These are phyloP conservation scores for Procambarus virginalis DNA, from an alignment of 1,140 invertebrate species.

Conservation along the genomic window DNA sequence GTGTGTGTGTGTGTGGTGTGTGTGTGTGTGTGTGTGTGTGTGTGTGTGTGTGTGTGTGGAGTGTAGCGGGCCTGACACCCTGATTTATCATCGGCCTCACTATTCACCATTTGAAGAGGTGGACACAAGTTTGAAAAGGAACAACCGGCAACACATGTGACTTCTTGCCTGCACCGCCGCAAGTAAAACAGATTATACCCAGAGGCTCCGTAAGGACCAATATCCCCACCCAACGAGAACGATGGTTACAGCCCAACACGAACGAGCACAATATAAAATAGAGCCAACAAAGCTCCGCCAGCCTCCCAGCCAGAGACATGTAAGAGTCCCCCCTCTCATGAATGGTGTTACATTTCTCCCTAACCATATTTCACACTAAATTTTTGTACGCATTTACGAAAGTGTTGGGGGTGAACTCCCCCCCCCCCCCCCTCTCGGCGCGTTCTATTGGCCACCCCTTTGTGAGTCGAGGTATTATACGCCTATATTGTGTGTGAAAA, in stretches of 20 bases:
- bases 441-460: neutral
- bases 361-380: constrained; percentile 57
- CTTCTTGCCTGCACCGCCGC: too few relatives aligned
- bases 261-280: constrained; percentile 36
- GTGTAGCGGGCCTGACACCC: constrained; percentile 13
- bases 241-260: too few relatives aligned
- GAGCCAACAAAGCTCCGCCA: constrained; percentile 18
- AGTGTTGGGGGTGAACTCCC: constrained; percentile 5
- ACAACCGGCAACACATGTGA: constrained; percentile 20
- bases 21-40: neutral
- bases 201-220: too few relatives aligned
- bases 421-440: neutral
- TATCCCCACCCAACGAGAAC: too few relatives aligned
- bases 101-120: constrained; percentile 51
- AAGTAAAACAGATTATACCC: too few relatives aligned
- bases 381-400: constrained; percentile 47
- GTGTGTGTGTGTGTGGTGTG: neutral
- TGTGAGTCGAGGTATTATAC: constrained; percentile 10
- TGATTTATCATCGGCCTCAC: constrained; percentile 49
- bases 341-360: constrained; percentile 49
- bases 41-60: neutral
- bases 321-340: constrained; percentile 29
- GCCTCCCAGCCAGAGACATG: constrained; percentile 23
- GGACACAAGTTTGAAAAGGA: constrained; percentile 55
- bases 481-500: constrained; percentile 20